Evolutionary conservation across 2,797 vertebrate genomes (phyloP), one percentile per base, ranked within the genome.

Genomic region (Gallinago solitaria): DNA sequence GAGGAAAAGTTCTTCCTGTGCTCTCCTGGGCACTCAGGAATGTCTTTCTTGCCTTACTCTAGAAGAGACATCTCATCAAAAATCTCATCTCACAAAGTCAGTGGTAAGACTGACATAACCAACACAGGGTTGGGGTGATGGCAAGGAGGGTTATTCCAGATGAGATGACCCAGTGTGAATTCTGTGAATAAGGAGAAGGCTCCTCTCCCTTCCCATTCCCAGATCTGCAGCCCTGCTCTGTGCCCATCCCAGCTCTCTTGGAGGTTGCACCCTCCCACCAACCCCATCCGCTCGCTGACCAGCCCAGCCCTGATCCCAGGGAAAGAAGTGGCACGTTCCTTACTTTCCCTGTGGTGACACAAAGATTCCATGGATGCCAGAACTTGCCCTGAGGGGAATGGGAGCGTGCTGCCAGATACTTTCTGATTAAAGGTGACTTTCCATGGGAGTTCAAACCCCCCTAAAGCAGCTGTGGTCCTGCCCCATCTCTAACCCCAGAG

Each of bases 161-260:
- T 16, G 60, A 32, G 73, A 48, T 27, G 48, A 43, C 18, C 54
- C 64, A 18, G 8, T 0, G 20, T 8, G 41, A 45, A 5, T 63
- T 17, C 61, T 15, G 24, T 3, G 19, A 57, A 9, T 35, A 43
- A 50, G 9, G 2, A 9, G 17, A 67, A 20, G 27, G 32, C 47
- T 86, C 11, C 4, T 43, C 48, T 16, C 45, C 37, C 48, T n/a
- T 37, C 28, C 27, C 9, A 1, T 10, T 57, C 73, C 56, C 43
- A 47, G 37, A 12, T 8, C 5, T 2, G 1, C 48, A 39, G 32
- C 53, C 57, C 39, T 0, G 0, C 33, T 41, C 11, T 7, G 16
- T 65, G 41, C 21, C 57, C 16, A 0, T 14, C 33, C 57, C 33
- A 37, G 33, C 51, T 37, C 39, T 27, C 51, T 8, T 24, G 8